A percentile compares a stretch with the other conserved stretches of the same genome.
These are phyloP conservation scores for Lepidurus couesii DNA, from an alignment of 1,140 invertebrate species.

Conservation along the genomic window DNA sequence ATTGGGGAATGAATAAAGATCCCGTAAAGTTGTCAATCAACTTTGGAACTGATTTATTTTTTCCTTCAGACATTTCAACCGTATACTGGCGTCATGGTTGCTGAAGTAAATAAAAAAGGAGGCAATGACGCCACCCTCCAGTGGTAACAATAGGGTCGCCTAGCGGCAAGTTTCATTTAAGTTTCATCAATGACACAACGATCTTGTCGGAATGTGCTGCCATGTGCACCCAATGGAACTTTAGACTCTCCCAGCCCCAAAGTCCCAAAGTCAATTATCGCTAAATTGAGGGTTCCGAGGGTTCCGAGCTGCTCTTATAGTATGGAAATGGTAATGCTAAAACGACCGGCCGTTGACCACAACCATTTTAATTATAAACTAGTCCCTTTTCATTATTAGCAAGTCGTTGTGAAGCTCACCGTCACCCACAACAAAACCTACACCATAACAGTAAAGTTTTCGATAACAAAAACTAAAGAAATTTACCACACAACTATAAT, in stretches of 20 bases:
- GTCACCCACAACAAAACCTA: too few relatives aligned
- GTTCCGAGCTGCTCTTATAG: too few relatives aligned
- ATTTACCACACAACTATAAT: too few relatives aligned
- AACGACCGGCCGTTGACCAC: too few relatives aligned
- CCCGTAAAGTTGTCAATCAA: neutral
- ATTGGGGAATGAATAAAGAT: neutral
- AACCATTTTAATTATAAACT: too few relatives aligned
- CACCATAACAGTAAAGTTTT: too few relatives aligned
- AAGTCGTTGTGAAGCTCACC: too few relatives aligned
- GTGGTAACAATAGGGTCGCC: neutral
- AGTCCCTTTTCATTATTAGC: too few relatives aligned
- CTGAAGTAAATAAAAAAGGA: neutral
- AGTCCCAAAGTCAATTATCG: too few relatives aligned
- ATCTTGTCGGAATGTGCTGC: neutral
- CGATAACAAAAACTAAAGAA: too few relatives aligned
- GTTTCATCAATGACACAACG: slow-evolving; percentile 12
- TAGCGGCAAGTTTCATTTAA: slow-evolving; percentile 19
- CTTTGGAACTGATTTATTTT: neutral
- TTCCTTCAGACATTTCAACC: neutral
- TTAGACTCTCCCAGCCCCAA: neutral
- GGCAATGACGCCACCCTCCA: neutral
- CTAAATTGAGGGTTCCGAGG: too few relatives aligned
- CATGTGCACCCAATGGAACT: slow-evolving; percentile 7
- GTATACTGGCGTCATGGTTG: neutral
- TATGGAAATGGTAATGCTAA: too few relatives aligned